A percentile compares a stretch with the other conserved stretches of the same genome.
Evolutionary conservation across 2,797 vertebrate genomes (phyloP).

Genomic region (Sebastes elongatus): DNA sequence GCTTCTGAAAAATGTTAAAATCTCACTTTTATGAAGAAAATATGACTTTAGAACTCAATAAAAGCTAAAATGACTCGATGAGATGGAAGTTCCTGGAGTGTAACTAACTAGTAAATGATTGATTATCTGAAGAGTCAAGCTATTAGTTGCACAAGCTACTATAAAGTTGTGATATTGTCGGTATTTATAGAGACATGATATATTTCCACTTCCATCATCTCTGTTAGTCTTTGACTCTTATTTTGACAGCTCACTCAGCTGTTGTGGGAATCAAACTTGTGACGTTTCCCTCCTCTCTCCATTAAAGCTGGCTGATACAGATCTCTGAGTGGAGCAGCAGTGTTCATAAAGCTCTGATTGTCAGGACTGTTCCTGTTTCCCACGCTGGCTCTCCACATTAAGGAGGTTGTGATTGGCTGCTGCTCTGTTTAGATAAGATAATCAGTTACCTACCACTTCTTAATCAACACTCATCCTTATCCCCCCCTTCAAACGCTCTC

Average conservation of each 20-base stretch:
- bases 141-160: neutral
- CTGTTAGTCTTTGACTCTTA: neutral
- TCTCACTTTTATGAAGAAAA: neutral
- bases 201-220: neutral
- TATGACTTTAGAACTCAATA: neutral
- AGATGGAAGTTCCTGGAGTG: neutral
- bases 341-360: conserved; percentile 26
- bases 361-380: conserved; percentile 45
- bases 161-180: neutral
- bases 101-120: neutral
- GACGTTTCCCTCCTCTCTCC: neutral
- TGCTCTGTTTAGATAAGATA: conserved; percentile 56
- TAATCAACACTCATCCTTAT: conserved; percentile 29
- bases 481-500: neutral
- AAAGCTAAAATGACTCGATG: neutral
- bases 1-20: neutral
- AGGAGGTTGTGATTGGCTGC: conserved; percentile 43
- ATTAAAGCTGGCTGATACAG: conserved; percentile 13
- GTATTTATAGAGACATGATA: neutral
- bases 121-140: neutral
- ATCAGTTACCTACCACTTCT: conserved; percentile 62
- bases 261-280: conserved; percentile 45
- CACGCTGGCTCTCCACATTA: conserved; percentile 48
- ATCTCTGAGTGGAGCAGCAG: conserved; percentile 17
- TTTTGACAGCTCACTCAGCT: conserved; percentile 38